Base-by-base conservation (phyloP, 2,888 invertebrate genomes). In the Xestoiulus laeticollis region DNA sequence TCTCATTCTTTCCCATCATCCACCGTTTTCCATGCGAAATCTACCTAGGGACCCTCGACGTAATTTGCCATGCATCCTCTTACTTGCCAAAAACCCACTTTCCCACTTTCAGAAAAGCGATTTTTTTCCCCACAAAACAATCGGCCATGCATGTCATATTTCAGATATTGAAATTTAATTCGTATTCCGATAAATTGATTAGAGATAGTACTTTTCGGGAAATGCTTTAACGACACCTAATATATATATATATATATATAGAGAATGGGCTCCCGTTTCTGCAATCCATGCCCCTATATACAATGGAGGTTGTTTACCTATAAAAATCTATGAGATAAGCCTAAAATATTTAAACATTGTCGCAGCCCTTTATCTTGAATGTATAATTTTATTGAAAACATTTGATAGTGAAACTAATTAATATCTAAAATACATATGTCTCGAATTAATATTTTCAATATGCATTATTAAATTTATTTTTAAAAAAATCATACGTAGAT, bases 1-100 rank as follows among this genome's bases (percentile, higher is more conserved):
- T 78, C 78, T 78, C 78, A 78, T 78, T 78, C 78, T 78, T 78
- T 78, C 78, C n/a, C 78, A 78, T 78, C 78, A 78, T 78, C 78
- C 78, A 78, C 78, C 78, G 78, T 32, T 78, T 78, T 78, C 78
- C 78, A 78, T 78, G 78, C 78, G 30, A 78, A 78, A 78, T 78
- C 78, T 32, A 78, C 78, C 78, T 78, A 78, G 78, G 78, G 78
- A 78, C 78, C 78, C 30, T 30, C 16, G 78, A 30, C 78, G 78
- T 78, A 78, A 78, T 78, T 78, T 78, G 78, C 78, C 78, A 78
- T 78, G 78, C 78, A 78, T 78, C 78, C 78, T 78, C 78, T 78
- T 32, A 32, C 78, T 78, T 32, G 78, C 78, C 78, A 32, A 30
- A 78, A 78, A 78, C 78, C 78, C 78, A 78, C 78, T 78, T 78